A percentile compares a stretch with the other conserved stretches of the same genome.
These are phyloP conservation scores for Brachionus paranguensis DNA, from an alignment of 1,140 invertebrate species.

Conservation along the genomic window DNA sequence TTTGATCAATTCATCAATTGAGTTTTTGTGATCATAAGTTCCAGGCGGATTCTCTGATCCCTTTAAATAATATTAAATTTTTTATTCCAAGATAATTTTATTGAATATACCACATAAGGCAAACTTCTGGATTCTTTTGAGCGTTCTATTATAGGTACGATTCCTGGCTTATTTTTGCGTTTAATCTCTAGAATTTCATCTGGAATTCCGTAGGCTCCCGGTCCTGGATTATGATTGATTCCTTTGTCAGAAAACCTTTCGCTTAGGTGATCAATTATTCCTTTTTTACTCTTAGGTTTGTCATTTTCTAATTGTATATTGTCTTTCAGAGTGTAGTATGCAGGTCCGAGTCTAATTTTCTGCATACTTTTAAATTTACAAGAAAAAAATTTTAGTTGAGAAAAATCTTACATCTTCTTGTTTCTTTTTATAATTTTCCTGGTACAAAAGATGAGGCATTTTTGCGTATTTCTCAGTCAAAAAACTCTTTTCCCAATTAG, in stretches of 20 bases:
- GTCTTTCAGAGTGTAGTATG: slow-evolving; percentile 13
- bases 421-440: slow-evolving; percentile 33
- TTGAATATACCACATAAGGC: not conserved
- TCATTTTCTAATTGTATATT: not conserved
- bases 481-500: slow-evolving; percentile 34
- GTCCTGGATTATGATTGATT: not conserved
- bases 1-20: slow-evolving; percentile 27
- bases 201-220: slow-evolving; percentile 26
- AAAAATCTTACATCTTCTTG: slow-evolving; percentile 15
- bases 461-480: slow-evolving; percentile 5
- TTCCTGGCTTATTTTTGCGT: slow-evolving; percentile 12
- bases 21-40: slow-evolving; percentile 10
- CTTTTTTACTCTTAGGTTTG: not conserved
- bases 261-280: not conserved
- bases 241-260: not conserved
- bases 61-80: not conserved
- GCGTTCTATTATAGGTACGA: slow-evolving; percentile 6
- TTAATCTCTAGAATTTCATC: slow-evolving; percentile 15
- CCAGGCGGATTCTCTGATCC: slow-evolving; percentile 17
- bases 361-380: not conserved
- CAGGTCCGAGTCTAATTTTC: slow-evolving; percentile 32
- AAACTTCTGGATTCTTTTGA: not conserved
- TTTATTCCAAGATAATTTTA: not conserved
- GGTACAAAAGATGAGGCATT: slow-evolving; percentile 35
- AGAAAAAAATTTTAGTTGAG: not conserved